phyloP scores from a whole-genome alignment of 2,888 invertebrate species.

The Troides aeacus region DNA sequence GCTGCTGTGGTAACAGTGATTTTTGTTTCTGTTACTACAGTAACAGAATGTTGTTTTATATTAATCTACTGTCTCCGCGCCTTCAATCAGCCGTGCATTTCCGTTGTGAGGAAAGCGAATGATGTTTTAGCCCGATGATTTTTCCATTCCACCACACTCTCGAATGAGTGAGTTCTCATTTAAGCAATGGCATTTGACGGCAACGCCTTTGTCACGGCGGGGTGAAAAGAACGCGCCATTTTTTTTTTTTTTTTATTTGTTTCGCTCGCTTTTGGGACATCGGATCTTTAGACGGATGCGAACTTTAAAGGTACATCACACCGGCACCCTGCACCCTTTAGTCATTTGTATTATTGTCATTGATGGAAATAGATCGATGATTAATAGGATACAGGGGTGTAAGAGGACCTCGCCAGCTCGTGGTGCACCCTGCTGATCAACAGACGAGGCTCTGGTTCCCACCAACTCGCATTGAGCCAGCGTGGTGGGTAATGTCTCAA shows the following conservation, averaged over 20 bases:
- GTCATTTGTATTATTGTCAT: slow-evolving; percentile 27
- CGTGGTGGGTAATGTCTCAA: too few relatives aligned
- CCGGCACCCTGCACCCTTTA: slow-evolving; percentile 17
- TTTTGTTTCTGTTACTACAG: too few relatives aligned
- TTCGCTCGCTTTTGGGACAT: slow-evolving; percentile 49
- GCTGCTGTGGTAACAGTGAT: too few relatives aligned
- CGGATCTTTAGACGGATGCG: slow-evolving; percentile 39
- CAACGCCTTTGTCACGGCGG: slow-evolving; percentile 59
- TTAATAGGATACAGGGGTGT: too few relatives aligned
- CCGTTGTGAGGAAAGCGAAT: slow-evolving; percentile 50
- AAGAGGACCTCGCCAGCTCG: too few relatives aligned
- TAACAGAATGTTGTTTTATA: too few relatives aligned
- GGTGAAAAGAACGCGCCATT: slow-evolving; percentile 64
- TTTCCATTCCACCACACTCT: slow-evolving; percentile 73
- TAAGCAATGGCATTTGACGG: slow-evolving; percentile 78
- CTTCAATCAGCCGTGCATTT: slow-evolving; percentile 35
- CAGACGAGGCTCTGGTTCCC: too few relatives aligned
- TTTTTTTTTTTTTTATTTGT: slow-evolving; percentile 65
- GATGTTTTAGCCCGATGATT: slow-evolving; percentile 71
- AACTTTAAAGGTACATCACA: slow-evolving; percentile 22
- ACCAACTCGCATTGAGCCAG: too few relatives aligned
- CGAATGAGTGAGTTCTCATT: slow-evolving; percentile 76
- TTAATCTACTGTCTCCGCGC: not conserved
- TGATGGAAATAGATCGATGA: not conserved
- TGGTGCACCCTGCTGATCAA: too few relatives aligned